A percentile compares a stretch with the other conserved stretches of the same genome.
Evolutionary conservation across 2,888 invertebrate genomes (phyloP).

Genomic region (Alcis repandata): DNA sequence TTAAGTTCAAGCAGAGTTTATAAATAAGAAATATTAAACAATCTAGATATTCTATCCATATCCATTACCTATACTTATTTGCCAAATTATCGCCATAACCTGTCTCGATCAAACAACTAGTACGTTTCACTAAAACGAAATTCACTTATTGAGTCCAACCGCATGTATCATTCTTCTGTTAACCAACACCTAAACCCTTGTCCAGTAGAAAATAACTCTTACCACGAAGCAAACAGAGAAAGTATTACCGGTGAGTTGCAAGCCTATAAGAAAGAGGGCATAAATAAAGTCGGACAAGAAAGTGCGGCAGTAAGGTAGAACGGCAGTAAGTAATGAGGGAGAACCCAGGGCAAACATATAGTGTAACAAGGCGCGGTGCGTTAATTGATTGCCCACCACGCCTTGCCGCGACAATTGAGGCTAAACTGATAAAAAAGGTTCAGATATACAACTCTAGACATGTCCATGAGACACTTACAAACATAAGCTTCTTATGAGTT

Average conservation of each 20-base stretch:
- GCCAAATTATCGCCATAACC: too few relatives aligned
- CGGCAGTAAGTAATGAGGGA: slow-evolving; percentile 82
- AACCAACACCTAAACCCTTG: slow-evolving; percentile 10
- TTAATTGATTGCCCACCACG: slow-evolving; percentile 81
- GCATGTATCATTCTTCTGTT: neutral
- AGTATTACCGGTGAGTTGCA: slow-evolving; percentile 15
- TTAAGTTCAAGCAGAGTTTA: too few relatives aligned
- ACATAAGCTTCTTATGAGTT: too few relatives aligned
- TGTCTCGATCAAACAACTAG: too few relatives aligned
- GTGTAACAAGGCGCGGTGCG: slow-evolving; percentile 69
- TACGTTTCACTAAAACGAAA: neutral
- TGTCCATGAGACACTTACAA: too few relatives aligned
- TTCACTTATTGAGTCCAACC: neutral
- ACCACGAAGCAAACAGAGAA: neutral
- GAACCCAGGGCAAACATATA: slow-evolving; percentile 77
- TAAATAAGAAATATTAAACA: too few relatives aligned
- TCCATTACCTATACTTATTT: too few relatives aligned
- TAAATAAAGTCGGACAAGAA: slow-evolving; percentile 61
- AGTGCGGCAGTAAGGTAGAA: slow-evolving; percentile 52
- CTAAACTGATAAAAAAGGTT: slow-evolving; percentile 36
- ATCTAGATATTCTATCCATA: too few relatives aligned
- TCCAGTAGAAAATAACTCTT: slow-evolving; percentile 11
- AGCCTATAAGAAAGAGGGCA: slow-evolving; percentile 59
- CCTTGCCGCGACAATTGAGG: slow-evolving; percentile 57
- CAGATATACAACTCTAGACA: slow-evolving; percentile 1